These are phyloP conservation scores for Mohoua ochrocephala DNA, from an alignment of 2,113 vertebrate genomes.

Conservation along the genomic window DNA sequence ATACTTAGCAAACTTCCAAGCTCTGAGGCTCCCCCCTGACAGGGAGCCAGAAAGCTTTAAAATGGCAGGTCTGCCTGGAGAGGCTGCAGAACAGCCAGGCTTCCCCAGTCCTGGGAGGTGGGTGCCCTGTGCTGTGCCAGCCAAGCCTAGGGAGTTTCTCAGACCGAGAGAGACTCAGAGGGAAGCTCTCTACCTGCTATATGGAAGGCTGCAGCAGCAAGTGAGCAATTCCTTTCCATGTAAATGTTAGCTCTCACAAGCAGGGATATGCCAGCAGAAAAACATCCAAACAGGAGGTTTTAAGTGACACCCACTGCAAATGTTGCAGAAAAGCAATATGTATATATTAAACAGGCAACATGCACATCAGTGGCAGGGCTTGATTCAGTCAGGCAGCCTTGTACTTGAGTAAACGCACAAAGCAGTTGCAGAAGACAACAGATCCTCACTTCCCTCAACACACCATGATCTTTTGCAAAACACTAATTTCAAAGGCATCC, in stretches of 20 bases:
- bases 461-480: background rate
- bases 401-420: background rate
- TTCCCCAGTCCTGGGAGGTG: background rate
- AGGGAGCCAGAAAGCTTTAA: background rate
- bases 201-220: background rate
- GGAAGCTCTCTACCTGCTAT: background rate
- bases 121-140: background rate
- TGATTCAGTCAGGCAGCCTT: background rate
- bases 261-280: background rate
- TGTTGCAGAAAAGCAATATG: accelerated
- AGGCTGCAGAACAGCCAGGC: background rate
- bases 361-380: background rate
- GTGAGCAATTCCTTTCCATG: background rate
- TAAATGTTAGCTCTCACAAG: background rate
- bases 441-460: background rate
- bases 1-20: background rate
- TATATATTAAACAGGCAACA: background rate
- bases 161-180: background rate
- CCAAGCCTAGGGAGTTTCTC: background rate
- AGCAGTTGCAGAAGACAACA: background rate
- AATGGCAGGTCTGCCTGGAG: background rate
- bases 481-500: background rate
- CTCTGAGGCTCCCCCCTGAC: background rate
- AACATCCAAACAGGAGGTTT: background rate
- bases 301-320: background rate